Conservation (phyloP, 2,797 vertebrate species). For the Trematomus bernacchii region DNA sequence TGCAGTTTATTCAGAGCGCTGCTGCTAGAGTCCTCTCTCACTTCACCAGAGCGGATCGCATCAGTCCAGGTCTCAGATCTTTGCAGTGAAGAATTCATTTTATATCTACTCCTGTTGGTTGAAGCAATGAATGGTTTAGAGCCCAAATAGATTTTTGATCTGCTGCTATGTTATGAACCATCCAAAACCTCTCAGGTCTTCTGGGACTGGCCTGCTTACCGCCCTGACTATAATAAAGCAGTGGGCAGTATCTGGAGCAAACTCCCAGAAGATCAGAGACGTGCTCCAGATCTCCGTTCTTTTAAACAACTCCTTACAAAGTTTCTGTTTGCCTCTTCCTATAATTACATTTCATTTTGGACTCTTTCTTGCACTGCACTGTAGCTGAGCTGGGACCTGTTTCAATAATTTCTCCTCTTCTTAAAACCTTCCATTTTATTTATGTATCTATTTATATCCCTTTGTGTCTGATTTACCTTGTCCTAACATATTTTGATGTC, state of each 20-base stretch:
- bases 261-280: conserved; percentile 72
- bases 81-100: conserved; percentile 62
- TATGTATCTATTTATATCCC: conserved; percentile 21
- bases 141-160: conserved; percentile 46
- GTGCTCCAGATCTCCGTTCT: conserved; percentile 52
- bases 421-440: conserved; percentile 40
- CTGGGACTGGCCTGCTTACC: conserved; percentile 49
- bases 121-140: conserved; percentile 48
- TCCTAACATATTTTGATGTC: conserved; percentile 6
- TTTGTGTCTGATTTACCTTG: conserved; percentile 36
- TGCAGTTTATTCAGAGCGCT: conserved; percentile 73
- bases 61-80: conserved; percentile 75
- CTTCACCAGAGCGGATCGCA: conserved; percentile 68
- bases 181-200: conserved; percentile 59
- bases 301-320: conserved; percentile 57
- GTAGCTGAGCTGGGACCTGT: conserved; percentile 43
- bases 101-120: conserved; percentile 39
- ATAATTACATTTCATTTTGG: conserved; percentile 53
- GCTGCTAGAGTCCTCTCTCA: conserved; percentile 72
- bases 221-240: conserved; percentile 10
- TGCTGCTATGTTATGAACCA: conserved; percentile 50
- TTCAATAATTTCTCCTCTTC: conserved; percentile 40
- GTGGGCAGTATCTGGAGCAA: conserved; percentile 11
- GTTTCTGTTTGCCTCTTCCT: conserved; percentile 56
- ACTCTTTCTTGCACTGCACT: conserved; percentile 36